Evolutionary conservation across 2,797 vertebrate species (phyloP), one percentile per base, ranked within the genome.

Genomic region (Onychomys leucogaster): DNA sequence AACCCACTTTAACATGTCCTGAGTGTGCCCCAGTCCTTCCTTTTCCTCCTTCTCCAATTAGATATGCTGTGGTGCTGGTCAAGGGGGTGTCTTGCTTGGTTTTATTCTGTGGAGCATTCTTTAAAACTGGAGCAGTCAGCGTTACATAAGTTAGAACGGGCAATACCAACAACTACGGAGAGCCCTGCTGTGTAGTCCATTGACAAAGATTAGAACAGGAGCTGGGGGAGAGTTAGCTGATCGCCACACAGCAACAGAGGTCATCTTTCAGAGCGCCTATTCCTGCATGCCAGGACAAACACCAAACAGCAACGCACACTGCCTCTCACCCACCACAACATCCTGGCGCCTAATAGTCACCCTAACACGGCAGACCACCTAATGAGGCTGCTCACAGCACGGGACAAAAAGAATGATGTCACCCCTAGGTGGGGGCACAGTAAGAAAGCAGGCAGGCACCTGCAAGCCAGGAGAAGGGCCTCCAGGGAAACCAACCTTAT

Each of bases 131-230:
- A 92, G 93, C 85, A 98, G 96, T 96, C 94, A 90, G 97, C 83
- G 97, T 89, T 97, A 98, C 90, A 97, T 98, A 98, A 97, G 98
- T 98, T 97, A 98, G 98, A 98, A 89, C 95, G 85, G 98, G 94
- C 98, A 97, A 95, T 98, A 97, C 94, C 63, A 97, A 98, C 98
- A 98, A 98, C 98, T 97, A 97, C 96, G 97, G 97, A 97, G 97
- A 98, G 98, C 98, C 97, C 98, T 94, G 96, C 96, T 98, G 97
- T 98, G 97, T 98, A 98, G 98, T 97, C 97, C 97, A 85, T 81
- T 97, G 98, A 98, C 94, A 97, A 97, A 97, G 96, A 94, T 98
- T 97, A 96, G 86, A 98, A 97, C 94, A 97, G 11, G 94, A 97
- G 93, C 34, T 9, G 21, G 21, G 59, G 87, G 12, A 88, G 61